These are phyloP conservation scores for Oreochromis mossambicus DNA, from an alignment of 2,797 vertebrate genomes.

Conservation along the genomic window DNA sequence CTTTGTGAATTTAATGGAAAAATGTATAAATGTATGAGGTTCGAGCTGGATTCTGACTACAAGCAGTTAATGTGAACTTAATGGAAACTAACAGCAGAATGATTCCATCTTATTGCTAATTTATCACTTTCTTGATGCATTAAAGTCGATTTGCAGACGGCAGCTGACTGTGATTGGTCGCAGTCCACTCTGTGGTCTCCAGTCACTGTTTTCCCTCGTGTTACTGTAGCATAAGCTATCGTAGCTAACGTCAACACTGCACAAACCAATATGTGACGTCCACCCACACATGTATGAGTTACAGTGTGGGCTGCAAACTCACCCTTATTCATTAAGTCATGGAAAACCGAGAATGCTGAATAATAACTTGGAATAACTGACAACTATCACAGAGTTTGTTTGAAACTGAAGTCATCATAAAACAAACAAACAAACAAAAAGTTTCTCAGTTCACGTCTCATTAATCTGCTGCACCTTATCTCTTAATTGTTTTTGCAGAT, in stretches of 20 bases:
- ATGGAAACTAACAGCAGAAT: accelerated
- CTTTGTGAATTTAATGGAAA: not conserved
- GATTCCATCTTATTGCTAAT: not conserved
- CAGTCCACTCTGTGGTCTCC: not conserved
- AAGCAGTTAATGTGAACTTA: accelerated
- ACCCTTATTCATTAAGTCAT: not conserved
- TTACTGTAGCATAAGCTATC: not conserved
- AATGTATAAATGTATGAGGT: not conserved
- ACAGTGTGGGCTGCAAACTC: not conserved
- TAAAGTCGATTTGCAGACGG: not conserved
- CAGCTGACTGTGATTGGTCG: not conserved
- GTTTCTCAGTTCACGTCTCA: not conserved
- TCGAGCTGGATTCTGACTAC: too few species aligned
- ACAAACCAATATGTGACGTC: accelerated
- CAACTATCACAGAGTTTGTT: not conserved
- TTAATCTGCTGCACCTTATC: not conserved
- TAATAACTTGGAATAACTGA: accelerated
- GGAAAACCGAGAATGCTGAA: not conserved
- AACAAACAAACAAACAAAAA: not conserved
- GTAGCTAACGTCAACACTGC: accelerated
- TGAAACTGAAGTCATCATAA: not conserved
- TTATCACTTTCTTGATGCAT: not conserved
- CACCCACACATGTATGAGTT: not conserved
- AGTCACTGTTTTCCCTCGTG: not conserved
- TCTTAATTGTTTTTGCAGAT: not conserved